Conservation (phyloP, 2,797 vertebrate species). For the Sphenodon punctatus region DNA sequence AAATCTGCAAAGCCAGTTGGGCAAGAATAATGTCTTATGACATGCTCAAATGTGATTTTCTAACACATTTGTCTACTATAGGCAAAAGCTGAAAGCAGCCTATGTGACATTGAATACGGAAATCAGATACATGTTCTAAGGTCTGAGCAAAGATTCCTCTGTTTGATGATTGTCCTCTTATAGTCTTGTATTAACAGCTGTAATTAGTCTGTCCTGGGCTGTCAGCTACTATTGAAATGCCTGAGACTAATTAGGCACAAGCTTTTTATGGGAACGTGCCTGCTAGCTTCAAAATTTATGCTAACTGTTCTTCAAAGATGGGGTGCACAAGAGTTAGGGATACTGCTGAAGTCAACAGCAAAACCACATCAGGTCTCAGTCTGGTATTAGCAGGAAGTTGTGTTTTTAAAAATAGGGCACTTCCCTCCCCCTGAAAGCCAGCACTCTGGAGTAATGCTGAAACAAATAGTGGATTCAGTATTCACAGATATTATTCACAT, state of each 20-base stretch:
- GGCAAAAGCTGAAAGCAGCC: slow-evolving; percentile 36
- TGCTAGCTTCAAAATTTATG: slow-evolving; percentile 27
- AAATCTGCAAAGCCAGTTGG: not conserved
- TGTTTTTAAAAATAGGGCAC: too few relatives aligned
- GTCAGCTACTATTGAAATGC: slow-evolving; percentile 52
- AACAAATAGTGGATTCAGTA: too few relatives aligned
- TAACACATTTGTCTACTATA: slow-evolving; percentile 18
- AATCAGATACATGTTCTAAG: slow-evolving; percentile 36
- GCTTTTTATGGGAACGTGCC: slow-evolving; percentile 33
- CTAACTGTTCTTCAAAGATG: slow-evolving; percentile 21
- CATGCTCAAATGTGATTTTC: slow-evolving; percentile 11
- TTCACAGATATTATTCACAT: too few relatives aligned
- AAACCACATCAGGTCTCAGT: slow-evolving; percentile 18
- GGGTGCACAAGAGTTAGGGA: not conserved
- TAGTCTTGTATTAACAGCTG: slow-evolving; percentile 53
- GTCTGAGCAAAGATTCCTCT: slow-evolving; percentile 19
- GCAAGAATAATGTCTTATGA: slow-evolving; percentile 20
- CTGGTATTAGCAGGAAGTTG: too few relatives aligned
- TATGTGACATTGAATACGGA: slow-evolving; percentile 12
- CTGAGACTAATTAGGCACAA: slow-evolving; percentile 59
- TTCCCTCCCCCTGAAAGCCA: too few relatives aligned
- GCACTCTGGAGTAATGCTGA: too few relatives aligned
- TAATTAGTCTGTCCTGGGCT: slow-evolving; percentile 57
- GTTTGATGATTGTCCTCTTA: slow-evolving; percentile 39
- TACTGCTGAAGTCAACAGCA: slow-evolving; percentile 23